Evolutionary conservation across 1,140 invertebrate genomes (phyloP), one percentile per base, ranked within the genome.

Genomic region (Bombyx mori): DNA sequence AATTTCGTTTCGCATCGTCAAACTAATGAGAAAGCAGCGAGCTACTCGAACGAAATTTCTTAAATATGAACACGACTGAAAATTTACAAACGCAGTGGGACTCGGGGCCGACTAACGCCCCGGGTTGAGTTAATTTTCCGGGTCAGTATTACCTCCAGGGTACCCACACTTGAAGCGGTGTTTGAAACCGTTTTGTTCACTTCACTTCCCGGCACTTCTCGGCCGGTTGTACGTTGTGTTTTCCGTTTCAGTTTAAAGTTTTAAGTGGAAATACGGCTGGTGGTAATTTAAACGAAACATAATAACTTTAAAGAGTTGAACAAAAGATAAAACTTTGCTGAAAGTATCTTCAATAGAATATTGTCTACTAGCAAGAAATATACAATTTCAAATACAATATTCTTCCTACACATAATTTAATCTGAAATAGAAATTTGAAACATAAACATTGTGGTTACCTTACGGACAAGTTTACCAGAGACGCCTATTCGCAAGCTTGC

Each of bases 121-220:
- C 64, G 66, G 65, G 62, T 64, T 58, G 57, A 73, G 71, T 73
- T 74, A 79, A 79, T 79, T 76, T 76, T 71, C 73, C 76, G 70
- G 73, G 70, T 71, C 72, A 66, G 51, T 59, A 62, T 72, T 65
- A 60, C 61, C 43, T 61, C 47, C 62, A 70, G 68, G 72, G 70
- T 63, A 60, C 64, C 66, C 68, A 69, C 58, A 68, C 60, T 44
- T 35, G 26, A 61, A 51, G 49, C 22, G 18, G 43, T 12, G 53
- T 56, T 54, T 46, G 52, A 54, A 46, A 46, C 8, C 54, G 44
- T 52, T 60, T 52, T 51, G 49, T 60, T 46, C 48, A 53, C 48
- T 54, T 46, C 52, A 7, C n/a, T 26, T 46, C 10, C 9, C 45
- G 51, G 18, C 55, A 35, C 26, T 35, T 35, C 26, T 5, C 26